Base-by-base conservation (phyloP, 2,797 vertebrate species). In the Sebastes dallii region DNA sequence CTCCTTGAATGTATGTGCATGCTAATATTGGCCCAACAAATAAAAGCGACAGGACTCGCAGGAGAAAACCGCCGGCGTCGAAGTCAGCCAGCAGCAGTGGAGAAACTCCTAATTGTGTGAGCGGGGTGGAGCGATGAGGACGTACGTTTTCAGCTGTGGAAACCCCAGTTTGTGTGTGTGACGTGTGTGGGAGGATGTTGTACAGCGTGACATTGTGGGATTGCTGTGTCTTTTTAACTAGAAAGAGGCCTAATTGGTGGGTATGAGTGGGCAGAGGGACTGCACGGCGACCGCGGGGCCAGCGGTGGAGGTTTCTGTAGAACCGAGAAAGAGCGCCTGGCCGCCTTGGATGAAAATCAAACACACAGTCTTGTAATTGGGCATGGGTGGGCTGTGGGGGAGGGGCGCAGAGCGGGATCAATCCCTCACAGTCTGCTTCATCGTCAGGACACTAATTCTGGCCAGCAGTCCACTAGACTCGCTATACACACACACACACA, bases 211-310 rank as follows among this genome's bases (percentile, higher is more conserved):
- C 52, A 88, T 77, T 88, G 82, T 86, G 79, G 62, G 81, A 84
- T 78, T 72, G 82, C 73, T 74, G 65, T n/a, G 62, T 88, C 84
- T 88, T 52, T 88, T 85, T 72, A 60, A 86, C 75, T 78, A 81
- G 59, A 84, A 92, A 88, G 83, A 8, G 1, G 64, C 72, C 73
- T 89, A 87, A 90, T 91, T 90, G 88, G 64, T 83, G 72, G 74
- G 60, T 77, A 78, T 78, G 88, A 87, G 87, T 87, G 86, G 88
- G 85, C 76, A 83, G 89, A 85, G 80, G 76, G 77, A 87, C 83
- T 73, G 71, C 27, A 42, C 84, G 75, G 68, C 10, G 12, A 83
- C 70, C 27, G 68, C 7, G 55, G 81, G 80, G 81, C 81, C 78
- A 77, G 80, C 27, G 50, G 73, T 56, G 70, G 77, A 82, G 72